Conservation (phyloP, 2,113 vertebrate genomes). For the Oenanthe melanoleuca region DNA sequence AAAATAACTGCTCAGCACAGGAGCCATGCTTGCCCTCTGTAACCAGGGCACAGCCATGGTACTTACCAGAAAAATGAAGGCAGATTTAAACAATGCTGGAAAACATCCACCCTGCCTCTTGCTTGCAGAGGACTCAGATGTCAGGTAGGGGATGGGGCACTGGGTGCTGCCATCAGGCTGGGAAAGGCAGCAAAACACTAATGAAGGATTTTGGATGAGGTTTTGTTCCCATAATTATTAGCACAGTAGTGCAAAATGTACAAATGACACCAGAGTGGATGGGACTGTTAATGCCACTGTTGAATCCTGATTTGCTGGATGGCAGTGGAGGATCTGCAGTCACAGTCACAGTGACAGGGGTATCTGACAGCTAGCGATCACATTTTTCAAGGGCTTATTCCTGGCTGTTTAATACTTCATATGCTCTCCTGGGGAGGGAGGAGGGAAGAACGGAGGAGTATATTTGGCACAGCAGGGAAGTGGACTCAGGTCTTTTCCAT, state of each 20-base stretch:
- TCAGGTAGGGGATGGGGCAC: neutral
- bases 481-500: conserved; percentile 57
- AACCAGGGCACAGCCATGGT: neutral
- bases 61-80: neutral
- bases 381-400: conserved; percentile 51
- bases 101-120: too few species aligned
- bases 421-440: conserved; percentile 44
- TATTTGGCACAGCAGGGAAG: conserved; percentile 54
- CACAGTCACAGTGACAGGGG: neutral
- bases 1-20: neutral
- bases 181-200: neutral
- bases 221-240: neutral
- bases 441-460: conserved; percentile 56
- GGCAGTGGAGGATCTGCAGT: neutral
- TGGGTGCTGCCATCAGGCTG: neutral
- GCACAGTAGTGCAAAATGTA: neutral
- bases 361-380: conserved; percentile 39
- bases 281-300: neutral
- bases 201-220: neutral
- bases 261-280: neutral
- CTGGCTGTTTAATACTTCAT: conserved; percentile 41
- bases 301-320: neutral
- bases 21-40: neutral
- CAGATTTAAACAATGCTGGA: neutral
- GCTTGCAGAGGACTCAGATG: neutral